These are phyloP conservation scores for Stenodema calcarata DNA, from an alignment of 2,888 invertebrate genomes.

Conservation along the genomic window DNA sequence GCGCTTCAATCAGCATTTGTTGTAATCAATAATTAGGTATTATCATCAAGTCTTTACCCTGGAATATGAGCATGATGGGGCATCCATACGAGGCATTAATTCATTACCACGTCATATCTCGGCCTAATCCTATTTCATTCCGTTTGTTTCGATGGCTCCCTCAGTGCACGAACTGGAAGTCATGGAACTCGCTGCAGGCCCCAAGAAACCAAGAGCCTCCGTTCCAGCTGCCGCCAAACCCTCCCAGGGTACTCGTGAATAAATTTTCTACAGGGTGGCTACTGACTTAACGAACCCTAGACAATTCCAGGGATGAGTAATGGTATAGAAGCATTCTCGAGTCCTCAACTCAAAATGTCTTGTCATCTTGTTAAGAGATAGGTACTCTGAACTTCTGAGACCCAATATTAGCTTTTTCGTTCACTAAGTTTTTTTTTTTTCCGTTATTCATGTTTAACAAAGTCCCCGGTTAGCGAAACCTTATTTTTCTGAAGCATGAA, in stretches of 20 bases:
- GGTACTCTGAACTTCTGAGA: too few species aligned
- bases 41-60: neutral
- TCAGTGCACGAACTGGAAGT: slow-evolving; percentile 39
- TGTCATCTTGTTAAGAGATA: too few species aligned
- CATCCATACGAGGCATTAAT: too few species aligned
- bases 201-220: neutral
- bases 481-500: too few species aligned
- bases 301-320: neutral
- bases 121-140: neutral
- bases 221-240: slow-evolving; percentile 12
- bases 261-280: slow-evolving; percentile 1
- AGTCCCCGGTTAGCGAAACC: too few species aligned
- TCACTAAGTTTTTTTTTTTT: too few species aligned
- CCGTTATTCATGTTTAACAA: too few species aligned
- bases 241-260: slow-evolving; percentile 21
- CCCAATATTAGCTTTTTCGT: too few species aligned
- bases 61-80: neutral
- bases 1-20: too few species aligned
- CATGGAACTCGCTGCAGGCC: neutral
- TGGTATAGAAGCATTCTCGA: neutral
- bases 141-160: neutral
- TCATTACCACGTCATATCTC: neutral
- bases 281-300: neutral
- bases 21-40: too few species aligned
- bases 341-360: neutral